Percentiles rank a stretch among this genome's conserved stretches.
These are phyloP conservation scores for Acanthosepion pharaonis DNA, from an alignment of 2,888 invertebrate species.

Conservation along the genomic window DNA sequence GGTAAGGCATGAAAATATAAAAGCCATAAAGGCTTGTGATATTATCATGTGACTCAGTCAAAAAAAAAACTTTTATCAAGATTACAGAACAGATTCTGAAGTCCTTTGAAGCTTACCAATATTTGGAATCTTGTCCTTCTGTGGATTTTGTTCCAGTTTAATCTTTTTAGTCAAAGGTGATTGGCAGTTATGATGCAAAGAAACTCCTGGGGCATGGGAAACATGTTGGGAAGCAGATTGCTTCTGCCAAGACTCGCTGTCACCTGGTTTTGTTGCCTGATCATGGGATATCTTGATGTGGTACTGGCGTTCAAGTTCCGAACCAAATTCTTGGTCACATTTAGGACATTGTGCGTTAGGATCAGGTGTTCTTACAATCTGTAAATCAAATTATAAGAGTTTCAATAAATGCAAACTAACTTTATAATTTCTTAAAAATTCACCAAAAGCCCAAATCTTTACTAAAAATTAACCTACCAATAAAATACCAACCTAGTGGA, in stretches of 20 bases:
- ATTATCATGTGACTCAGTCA: too few relatives aligned
- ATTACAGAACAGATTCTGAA: too few relatives aligned
- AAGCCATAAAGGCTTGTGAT: too few relatives aligned
- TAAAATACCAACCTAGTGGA: too few relatives aligned
- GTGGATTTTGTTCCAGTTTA: background rate
- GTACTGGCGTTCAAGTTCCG: constrained; percentile 46
- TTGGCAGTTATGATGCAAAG: background rate
- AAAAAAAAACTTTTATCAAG: too few relatives aligned
- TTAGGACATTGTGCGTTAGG: background rate
- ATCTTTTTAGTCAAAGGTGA: background rate
- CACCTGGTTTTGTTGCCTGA: background rate
- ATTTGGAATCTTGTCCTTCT: background rate
- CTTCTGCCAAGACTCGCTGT: background rate
- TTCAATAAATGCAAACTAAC: too few relatives aligned
- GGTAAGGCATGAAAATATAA: too few relatives aligned
- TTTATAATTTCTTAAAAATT: too few relatives aligned
- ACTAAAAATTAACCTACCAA: too few relatives aligned
- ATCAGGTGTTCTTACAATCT: background rate
- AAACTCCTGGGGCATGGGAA: background rate
- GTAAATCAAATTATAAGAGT: too few relatives aligned
- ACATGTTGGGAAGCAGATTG: background rate
- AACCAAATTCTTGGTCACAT: constrained; percentile 43
- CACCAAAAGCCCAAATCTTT: too few relatives aligned
- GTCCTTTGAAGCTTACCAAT: background rate
- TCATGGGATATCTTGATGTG: constrained; percentile 14